Base-by-base conservation (phyloP, 2,113 vertebrate species). In the Chaetura pelagica region DNA sequence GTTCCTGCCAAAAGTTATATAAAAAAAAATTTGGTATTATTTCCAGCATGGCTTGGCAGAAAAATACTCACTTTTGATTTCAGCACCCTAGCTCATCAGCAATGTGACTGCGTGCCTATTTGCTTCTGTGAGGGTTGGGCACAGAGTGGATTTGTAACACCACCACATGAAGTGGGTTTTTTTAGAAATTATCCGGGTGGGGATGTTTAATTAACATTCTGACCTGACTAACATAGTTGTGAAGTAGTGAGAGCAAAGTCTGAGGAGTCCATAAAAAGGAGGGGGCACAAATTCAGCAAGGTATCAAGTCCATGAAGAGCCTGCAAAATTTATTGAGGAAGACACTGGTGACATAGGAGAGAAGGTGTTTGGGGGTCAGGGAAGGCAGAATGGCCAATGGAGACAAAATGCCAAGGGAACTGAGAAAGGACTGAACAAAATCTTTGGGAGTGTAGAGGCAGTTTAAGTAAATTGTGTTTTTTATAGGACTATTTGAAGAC, bases 81-180 rank as follows among this genome's bases (percentile, higher is more conserved):
- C 61, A 30, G 59, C 0, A 0, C 19, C 15, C 10, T 67, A 38
- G 18, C 35, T 78, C 30, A 29, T 55, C 46, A 74, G 83, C 55
- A 86, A 13, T 9, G 6, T 69, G 30, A 23, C 67, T 22, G 15
- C 77, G 42, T 51, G 12, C 27, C 24, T 0, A 0, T 90, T 94
- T 69, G 12, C 48, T 66, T 80, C 63, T 51, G 38, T 0, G 0
- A 87, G 80, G 68, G 10, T 6, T 42, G 38, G 61, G 42, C 64
- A 38, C 35, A 59, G 42, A 29, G 51, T 26, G 34, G 49, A 35
- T 61, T 61, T 75, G 66, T 51, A 34, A 27, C 15, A 27, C 6
- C 17, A 26, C 35, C 10, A 9, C 0, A 0, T 11, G 62, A 79
- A 51, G 35, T 0, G 0, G 66, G 19, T 7, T 52, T 72, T 48